phyloP scores from a whole-genome alignment of 2,888 invertebrate species.

The Eurytoma californica region DNA sequence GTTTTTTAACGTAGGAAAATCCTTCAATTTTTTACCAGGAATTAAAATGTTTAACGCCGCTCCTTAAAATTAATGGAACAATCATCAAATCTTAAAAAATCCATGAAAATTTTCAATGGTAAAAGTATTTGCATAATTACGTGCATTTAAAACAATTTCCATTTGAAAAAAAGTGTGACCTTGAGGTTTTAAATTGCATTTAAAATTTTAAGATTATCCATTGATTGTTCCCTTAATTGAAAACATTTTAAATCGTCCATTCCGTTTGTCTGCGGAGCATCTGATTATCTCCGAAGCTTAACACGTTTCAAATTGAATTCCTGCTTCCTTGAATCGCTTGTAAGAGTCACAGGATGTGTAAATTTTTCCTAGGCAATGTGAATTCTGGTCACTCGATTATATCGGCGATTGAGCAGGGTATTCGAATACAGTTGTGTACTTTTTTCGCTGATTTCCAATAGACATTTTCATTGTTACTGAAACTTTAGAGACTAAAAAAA shows the following conservation, averaged over 20 bases:
- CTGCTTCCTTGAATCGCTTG: conserved; percentile 37
- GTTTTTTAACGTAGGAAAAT: conserved; percentile 15
- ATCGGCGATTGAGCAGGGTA: conserved; percentile 39
- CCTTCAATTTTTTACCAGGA: conserved; percentile 17
- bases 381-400: conserved; percentile 46
- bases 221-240: conserved; percentile 35
- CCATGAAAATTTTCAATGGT: conserved; percentile 1
- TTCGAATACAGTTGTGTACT: conserved; percentile 36
- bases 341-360: conserved; percentile 21
- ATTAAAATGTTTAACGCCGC: conserved; percentile 31
- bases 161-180: not conserved
- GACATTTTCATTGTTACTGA: not conserved
- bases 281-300: conserved; percentile 53
- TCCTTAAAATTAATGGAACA: conserved; percentile 38
- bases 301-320: conserved; percentile 35
- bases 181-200: not conserved
- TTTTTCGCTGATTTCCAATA: conserved; percentile 15
- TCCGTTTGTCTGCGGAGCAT: conserved; percentile 55
- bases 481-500: not conserved
- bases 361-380: conserved; percentile 35
- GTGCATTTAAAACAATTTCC: not conserved
- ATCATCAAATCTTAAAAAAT: conserved; percentile 13
- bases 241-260: conserved; percentile 56
- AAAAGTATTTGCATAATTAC: not conserved
- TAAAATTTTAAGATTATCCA: conserved; percentile 7